Evolutionary conservation across 2,113 vertebrate genomes (phyloP).

Genomic region (Phoenicopterus ruber): DNA sequence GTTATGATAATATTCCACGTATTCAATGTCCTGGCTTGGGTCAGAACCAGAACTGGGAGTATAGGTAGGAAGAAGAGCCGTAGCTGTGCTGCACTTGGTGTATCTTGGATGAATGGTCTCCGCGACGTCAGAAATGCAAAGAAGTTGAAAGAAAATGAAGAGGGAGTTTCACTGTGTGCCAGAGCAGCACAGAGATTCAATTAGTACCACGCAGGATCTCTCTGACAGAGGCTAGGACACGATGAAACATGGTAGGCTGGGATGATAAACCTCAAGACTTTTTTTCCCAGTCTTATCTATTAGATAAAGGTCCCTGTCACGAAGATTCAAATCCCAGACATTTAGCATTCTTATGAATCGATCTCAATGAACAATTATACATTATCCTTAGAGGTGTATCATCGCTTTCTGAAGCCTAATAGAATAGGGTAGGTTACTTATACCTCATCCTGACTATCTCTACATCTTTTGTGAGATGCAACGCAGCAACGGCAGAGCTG

Average conservation of each 20-base stretch:
- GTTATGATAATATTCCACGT: not conserved
- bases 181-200: not conserved
- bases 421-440: not conserved
- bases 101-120: not conserved
- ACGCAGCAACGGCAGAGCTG: not conserved
- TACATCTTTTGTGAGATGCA: not conserved
- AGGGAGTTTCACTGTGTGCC: not conserved
- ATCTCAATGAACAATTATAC: not conserved
- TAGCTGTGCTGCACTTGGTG: not conserved
- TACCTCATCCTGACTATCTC: not conserved
- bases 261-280: not conserved
- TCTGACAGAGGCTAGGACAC: not conserved
- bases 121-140: not conserved
- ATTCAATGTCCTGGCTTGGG: not conserved
- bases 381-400: not conserved
- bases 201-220: not conserved
- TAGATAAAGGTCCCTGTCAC: not conserved
- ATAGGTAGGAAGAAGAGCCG: not conserved
- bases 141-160: not conserved
- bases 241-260: not conserved
- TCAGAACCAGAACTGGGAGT: not conserved
- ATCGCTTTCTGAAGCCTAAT: not conserved
- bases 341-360: not conserved
- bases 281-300: not conserved
- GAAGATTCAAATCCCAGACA: not conserved